Base-by-base conservation (phyloP, 2,888 invertebrate species). In the Frankliniella fusca region DNA sequence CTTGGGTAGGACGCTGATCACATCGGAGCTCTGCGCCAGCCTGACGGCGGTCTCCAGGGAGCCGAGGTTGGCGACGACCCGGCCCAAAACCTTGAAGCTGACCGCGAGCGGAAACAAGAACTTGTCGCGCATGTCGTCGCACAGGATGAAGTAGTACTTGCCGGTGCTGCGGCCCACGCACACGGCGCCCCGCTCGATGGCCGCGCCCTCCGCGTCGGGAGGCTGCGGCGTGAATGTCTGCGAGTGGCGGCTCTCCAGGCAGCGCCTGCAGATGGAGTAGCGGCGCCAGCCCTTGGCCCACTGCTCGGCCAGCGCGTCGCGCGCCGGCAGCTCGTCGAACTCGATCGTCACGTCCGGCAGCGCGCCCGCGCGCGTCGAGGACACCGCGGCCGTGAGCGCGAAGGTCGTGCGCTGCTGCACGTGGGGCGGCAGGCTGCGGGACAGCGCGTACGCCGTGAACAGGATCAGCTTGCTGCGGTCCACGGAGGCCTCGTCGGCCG, bases 101-200 rank as follows among this genome's bases (percentile, higher is more conserved):
- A 10, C 27, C 11, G 23, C 10, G 23, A 76, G 70, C 27, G 70
- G 70, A 27, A 76, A 27, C 11, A n/a, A 27, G 70, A 76, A 76
- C 10, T 27, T 23, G 70, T 23, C 12, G 23, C 27, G 23, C 70
- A 76, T 76, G 70, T 76, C 70, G 70, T 76, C 27, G 70, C 70
- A 76, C 27, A 76, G 70, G 70, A 76, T 76, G 70, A 76, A 76
- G 70, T 76, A 76, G 70, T 27, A 76, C 23, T 27, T 23, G 70
- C 70, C 70, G 70, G 12, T 76, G 70, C 23, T 27, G 11, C 70
- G 27, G 27, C 70, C 70, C 70, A 76, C 23, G 70, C 70, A 76
- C 70, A 76, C 11, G 11, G 23, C 23, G 70, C 70, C 70, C 0
- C 27, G 27, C 23, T 76, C 70, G 10, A 76, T 27, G 70, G 23